Evolutionary conservation across 1,140 invertebrate species (phyloP).

Genomic region (Adelges cooleyi): DNA sequence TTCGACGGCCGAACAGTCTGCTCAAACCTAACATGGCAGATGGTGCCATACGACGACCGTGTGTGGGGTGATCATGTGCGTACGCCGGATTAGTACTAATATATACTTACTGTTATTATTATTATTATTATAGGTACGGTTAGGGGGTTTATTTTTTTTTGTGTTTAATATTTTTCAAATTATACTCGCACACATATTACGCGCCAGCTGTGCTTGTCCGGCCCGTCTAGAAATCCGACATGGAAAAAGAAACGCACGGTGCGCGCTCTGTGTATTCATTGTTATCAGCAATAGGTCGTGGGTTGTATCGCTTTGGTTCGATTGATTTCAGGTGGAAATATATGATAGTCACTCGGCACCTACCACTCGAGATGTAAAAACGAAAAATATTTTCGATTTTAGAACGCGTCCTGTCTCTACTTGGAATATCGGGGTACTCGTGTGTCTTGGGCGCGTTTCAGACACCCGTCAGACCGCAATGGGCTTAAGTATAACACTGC

Average conservation of each 20-base stretch:
- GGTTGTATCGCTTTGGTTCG: no score
- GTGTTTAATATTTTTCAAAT: neutral
- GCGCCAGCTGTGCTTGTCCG: conserved; percentile 1
- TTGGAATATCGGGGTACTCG: no score
- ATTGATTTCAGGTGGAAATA: neutral
- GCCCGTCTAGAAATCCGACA: neutral
- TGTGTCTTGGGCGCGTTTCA: neutral
- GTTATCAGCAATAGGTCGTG: no score
- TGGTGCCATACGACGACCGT: no score
- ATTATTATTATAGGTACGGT: neutral
- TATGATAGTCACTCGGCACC: neutral
- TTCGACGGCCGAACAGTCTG: no score
- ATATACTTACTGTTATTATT: neutral
- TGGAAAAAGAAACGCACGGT: neutral
- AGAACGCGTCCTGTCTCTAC: no score
- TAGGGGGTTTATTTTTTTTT: no score
- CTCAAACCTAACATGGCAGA: no score
- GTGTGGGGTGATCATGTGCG: neutral
- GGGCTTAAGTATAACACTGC: neutral
- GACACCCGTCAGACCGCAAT: neutral
- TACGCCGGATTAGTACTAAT: neutral
- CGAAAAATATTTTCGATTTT: neutral
- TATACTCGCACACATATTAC: neutral
- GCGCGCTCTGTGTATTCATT: neutral
- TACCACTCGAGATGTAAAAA: neutral